Conservation (phyloP, 1,140 invertebrate genomes). For the Drosophila leontia region DNA sequence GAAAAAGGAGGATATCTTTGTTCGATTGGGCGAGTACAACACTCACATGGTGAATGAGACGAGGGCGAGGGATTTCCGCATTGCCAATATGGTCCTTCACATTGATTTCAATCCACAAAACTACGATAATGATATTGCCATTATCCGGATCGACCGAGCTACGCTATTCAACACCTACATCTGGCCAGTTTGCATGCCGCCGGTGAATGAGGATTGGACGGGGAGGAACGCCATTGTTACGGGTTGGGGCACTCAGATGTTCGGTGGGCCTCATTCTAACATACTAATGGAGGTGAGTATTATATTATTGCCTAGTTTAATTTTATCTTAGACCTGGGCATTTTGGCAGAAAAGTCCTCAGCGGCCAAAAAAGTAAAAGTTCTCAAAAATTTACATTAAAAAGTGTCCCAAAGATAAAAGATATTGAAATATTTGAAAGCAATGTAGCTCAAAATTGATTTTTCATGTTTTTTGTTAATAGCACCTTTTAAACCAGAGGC, state of each 20-base stretch:
- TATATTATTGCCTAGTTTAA: neutral
- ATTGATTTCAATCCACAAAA: slow-evolving; percentile 87
- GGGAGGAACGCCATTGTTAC: slow-evolving; percentile 90
- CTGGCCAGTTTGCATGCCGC: slow-evolving; percentile 93
- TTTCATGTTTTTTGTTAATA: too few species aligned
- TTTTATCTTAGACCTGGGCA: neutral
- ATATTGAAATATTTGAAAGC: too few species aligned
- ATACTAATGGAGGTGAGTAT: slow-evolving; percentile 90
- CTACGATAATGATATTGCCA: slow-evolving; percentile 92
- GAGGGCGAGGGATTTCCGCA: slow-evolving; percentile 88
- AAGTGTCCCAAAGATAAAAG: too few species aligned
- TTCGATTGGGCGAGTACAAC: slow-evolving; percentile 93
- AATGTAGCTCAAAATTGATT: too few species aligned
- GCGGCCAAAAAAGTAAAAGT: too few species aligned
- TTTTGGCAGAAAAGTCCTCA: too few species aligned
- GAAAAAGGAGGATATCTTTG: slow-evolving; percentile 87
- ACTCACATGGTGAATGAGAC: slow-evolving; percentile 88
- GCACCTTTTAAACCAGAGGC: too few species aligned
- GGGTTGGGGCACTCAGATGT: slow-evolving; percentile 91
- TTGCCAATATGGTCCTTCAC: slow-evolving; percentile 88
- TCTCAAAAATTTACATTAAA: too few species aligned
- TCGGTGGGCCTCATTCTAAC: slow-evolving; percentile 89
- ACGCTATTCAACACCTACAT: slow-evolving; percentile 92
- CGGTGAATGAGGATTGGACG: slow-evolving; percentile 87
- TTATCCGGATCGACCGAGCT: slow-evolving; percentile 89